Evolutionary conservation across 2,797 vertebrate genomes (phyloP).

Genomic region (Oryzias sinensis): DNA sequence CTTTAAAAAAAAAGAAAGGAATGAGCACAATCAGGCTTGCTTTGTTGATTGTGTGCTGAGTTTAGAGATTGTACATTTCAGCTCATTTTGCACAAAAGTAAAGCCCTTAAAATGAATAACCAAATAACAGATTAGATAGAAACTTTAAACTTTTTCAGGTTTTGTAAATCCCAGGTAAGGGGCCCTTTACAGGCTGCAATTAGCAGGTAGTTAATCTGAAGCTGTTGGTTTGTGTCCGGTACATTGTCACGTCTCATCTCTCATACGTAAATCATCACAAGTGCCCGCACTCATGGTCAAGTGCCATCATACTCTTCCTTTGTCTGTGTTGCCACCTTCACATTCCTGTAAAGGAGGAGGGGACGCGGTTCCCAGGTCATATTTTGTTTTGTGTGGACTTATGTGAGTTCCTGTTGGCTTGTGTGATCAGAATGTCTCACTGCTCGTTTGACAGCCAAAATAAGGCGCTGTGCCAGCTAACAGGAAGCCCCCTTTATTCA

Average conservation of each 20-base stretch:
- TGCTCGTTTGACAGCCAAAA: conserved; percentile 24
- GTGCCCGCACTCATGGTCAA: conserved; percentile 42
- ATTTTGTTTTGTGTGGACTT: conserved; percentile 19
- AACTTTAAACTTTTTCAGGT: conserved; percentile 29
- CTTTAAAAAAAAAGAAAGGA: conserved; percentile 23
- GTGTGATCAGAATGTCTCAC: conserved; percentile 19
- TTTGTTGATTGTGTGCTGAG: conserved; percentile 27
- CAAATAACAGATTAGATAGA: conserved; percentile 33
- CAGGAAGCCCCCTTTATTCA: conserved; percentile 6
- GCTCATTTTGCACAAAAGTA: conserved; percentile 67
- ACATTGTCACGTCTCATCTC: conserved; percentile 42
- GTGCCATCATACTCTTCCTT: conserved; percentile 38
- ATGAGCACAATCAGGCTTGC: conserved; percentile 57
- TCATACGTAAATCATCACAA: conserved; percentile 51
- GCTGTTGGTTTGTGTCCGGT: conserved; percentile 22
- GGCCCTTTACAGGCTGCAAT: conserved; percentile 20
- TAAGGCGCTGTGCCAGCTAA: conserved; percentile 57
- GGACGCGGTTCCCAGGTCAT: not conserved
- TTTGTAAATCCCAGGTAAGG: conserved; percentile 13
- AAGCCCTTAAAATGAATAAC: conserved; percentile 54
- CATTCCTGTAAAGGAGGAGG: conserved; percentile 15
- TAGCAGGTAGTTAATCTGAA: conserved; percentile 42
- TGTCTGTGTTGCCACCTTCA: conserved; percentile 18
- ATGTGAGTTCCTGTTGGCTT: conserved; percentile 20
- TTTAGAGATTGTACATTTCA: conserved; percentile 36